A percentile compares a stretch with the other conserved stretches of the same genome.
Conservation (phyloP, 2,888 invertebrate species). For the Pemphredon lugubris region DNA sequence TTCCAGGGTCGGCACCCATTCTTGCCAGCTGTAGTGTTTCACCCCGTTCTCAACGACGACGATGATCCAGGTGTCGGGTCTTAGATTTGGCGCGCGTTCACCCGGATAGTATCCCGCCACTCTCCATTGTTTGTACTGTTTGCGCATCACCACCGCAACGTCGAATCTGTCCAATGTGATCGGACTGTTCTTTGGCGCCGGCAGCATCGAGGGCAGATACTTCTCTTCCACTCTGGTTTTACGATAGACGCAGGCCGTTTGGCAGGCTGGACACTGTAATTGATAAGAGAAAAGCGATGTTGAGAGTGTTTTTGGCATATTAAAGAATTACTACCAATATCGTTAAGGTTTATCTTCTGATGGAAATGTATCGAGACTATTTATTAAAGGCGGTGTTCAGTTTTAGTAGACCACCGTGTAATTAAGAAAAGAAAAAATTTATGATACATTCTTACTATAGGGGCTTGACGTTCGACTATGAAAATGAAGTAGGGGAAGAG, state of each 20-base stretch:
- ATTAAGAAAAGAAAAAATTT: no score
- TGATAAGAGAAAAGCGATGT: background rate
- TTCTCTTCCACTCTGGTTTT: constrained; percentile 72
- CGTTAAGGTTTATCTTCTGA: no score
- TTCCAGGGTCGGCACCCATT: constrained; percentile 76
- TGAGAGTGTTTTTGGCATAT: background rate
- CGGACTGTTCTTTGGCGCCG: constrained; percentile 75
- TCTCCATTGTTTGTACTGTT: constrained; percentile 71
- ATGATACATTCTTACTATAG: no score
- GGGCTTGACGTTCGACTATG: no score
- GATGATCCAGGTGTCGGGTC: constrained; percentile 75
- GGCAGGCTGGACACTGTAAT: constrained; percentile 75
- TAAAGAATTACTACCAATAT: no score
- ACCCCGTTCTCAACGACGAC: constrained; percentile 73
- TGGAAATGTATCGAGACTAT: no score
- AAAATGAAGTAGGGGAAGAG: no score
- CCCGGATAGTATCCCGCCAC: constrained; percentile 73
- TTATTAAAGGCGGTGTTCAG: no score
- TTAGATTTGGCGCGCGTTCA: constrained; percentile 63
- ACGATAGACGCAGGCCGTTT: constrained; percentile 74
- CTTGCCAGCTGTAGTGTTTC: constrained; percentile 74
- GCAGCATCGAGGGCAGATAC: constrained; percentile 75
- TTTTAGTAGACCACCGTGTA: no score
- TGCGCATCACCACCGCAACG: constrained; percentile 74
- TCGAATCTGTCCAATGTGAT: constrained; percentile 73